phyloP scores from a whole-genome alignment of 1,140 invertebrate genomes.

The Berghia stephanieae region DNA sequence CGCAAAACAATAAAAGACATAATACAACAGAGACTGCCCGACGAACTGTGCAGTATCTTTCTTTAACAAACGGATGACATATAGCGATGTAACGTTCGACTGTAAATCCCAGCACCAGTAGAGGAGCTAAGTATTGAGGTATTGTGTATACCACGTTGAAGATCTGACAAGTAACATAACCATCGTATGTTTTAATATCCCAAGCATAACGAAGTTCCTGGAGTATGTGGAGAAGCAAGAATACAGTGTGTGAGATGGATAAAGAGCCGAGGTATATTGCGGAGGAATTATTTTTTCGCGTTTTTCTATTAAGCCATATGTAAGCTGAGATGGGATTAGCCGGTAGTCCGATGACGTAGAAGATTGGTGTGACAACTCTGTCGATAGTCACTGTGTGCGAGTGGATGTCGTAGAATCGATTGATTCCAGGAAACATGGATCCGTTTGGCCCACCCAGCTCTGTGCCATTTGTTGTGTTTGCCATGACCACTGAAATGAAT shows the following conservation, averaged over 20 bases:
- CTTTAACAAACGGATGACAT: slow-evolving; percentile 87
- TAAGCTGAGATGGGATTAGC: slow-evolving; percentile 54
- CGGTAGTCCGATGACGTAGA: slow-evolving; percentile 58
- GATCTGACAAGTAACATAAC: slow-evolving; percentile 55
- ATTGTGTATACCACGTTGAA: slow-evolving; percentile 56
- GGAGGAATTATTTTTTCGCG: slow-evolving; percentile 56
- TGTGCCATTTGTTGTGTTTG: neutral
- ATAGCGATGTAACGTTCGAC: slow-evolving; percentile 95
- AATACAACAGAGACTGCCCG: slow-evolving; percentile 76
- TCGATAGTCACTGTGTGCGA: slow-evolving; percentile 43
- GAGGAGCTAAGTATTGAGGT: slow-evolving; percentile 62
- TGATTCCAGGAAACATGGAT: neutral
- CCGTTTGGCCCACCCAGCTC: neutral
- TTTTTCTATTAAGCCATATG: slow-evolving; percentile 57
- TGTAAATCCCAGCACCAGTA: slow-evolving; percentile 79
- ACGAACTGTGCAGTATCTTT: slow-evolving; percentile 80
- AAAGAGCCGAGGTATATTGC: slow-evolving; percentile 62
- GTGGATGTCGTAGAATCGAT: slow-evolving; percentile 31
- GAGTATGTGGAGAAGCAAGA: slow-evolving; percentile 55
- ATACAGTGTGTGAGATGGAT: slow-evolving; percentile 54
- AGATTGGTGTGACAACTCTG: slow-evolving; percentile 48
- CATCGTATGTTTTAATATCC: slow-evolving; percentile 50
- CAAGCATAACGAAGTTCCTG: slow-evolving; percentile 59
- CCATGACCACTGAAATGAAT: neutral
- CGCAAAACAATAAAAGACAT: slow-evolving; percentile 38